Evolutionary conservation across 92 coral and sea anemone genomes (phyloP).

Genomic region (Phenganax marumi): DNA sequence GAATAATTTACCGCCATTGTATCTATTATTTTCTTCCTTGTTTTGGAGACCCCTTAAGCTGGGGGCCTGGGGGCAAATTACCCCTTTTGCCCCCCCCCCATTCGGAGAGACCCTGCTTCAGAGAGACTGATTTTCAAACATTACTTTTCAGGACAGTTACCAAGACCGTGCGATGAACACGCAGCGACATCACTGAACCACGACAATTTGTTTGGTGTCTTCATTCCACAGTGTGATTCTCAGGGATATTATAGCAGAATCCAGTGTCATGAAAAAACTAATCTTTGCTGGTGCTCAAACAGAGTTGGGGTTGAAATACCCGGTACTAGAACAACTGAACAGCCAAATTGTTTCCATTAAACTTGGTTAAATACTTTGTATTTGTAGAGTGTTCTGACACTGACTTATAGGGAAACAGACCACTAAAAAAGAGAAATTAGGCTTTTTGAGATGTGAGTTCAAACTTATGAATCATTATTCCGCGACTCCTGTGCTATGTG

Average conservation of each 20-base stretch:
- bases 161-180: conserved; percentile 41
- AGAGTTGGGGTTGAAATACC: conserved; percentile 63
- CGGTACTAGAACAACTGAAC: conserved; percentile 66
- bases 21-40: too few relatives aligned
- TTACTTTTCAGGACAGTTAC: conserved; percentile 14
- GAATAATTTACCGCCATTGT: too few relatives aligned
- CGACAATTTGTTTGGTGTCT: conserved; percentile 52
- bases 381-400: neutral
- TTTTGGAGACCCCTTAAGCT: too few relatives aligned
- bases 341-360: conserved; percentile 61
- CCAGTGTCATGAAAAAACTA: conserved; percentile 70
- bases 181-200: conserved; percentile 6
- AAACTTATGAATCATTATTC: too few relatives aligned
- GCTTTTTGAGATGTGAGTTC: too few relatives aligned
- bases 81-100: too few relatives aligned
- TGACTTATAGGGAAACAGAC: too few relatives aligned
- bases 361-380: neutral
- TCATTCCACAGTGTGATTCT: conserved; percentile 71
- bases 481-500: too few relatives aligned
- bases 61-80: too few relatives aligned
- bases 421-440: too few relatives aligned
- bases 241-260: conserved; percentile 74
- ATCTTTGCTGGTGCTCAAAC: conserved; percentile 75
- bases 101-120: too few relatives aligned
- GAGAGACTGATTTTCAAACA: too few relatives aligned